Conservation (phyloP, 1,140 invertebrate genomes). For the Pseudoatta argentina region DNA sequence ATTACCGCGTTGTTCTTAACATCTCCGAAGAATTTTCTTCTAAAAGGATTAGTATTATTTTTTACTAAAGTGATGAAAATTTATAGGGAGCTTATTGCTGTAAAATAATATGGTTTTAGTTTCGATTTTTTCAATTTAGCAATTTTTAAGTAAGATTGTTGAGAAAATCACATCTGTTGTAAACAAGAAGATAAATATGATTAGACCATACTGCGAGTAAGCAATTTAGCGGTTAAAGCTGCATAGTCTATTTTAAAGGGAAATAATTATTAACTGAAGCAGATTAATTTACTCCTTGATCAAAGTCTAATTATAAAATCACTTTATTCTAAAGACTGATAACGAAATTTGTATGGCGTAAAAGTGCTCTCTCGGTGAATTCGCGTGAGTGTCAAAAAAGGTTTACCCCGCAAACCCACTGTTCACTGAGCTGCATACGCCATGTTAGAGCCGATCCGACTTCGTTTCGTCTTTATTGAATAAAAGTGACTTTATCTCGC, state of each 20-base stretch:
- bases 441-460: not conserved
- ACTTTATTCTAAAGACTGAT: not conserved
- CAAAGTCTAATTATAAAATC: not conserved
- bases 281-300: not conserved
- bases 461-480: slow-evolving; percentile 40
- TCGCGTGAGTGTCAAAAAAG: slow-evolving; percentile 7
- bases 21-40: not conserved
- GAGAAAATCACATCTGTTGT: not conserved
- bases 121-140: not conserved
- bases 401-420: slow-evolving; percentile 37
- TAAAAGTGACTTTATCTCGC: slow-evolving; percentile 54
- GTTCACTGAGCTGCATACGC: slow-evolving; percentile 33
- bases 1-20: not conserved
- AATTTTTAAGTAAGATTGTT: not conserved
- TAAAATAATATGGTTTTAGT: not conserved
- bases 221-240: not conserved
- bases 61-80: not conserved
- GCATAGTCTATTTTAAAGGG: not conserved
- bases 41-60: not conserved
- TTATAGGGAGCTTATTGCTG: too few relatives aligned
- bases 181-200: slow-evolving; percentile 21
- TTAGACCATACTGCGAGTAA: not conserved
- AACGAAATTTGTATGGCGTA: slow-evolving; percentile 18
- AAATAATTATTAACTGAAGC: slow-evolving; percentile 12
- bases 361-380: not conserved